Base-by-base conservation (phyloP, 2,888 invertebrate genomes). In the Apotomis turbidana region DNA sequence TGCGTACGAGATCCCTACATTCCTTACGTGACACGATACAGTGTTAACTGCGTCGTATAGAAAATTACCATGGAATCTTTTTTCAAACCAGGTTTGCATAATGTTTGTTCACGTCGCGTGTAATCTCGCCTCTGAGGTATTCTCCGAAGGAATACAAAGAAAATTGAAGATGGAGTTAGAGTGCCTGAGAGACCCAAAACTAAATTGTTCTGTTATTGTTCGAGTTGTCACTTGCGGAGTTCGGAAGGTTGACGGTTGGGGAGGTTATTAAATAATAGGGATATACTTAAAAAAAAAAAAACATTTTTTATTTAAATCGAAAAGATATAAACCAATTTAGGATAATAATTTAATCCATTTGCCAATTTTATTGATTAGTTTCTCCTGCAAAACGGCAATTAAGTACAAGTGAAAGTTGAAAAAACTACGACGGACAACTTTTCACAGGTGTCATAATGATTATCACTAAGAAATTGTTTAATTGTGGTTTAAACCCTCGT, bases 81-180 rank as follows among this genome's bases (percentile, higher is more conserved):
- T 68, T 72, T 58, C 46, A 54, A 72, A 72, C 68, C 57, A 36
- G 49, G 70, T 72, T 68, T 68, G 63, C 72, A 63, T 72, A 72
- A 72, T 68, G 54, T 72, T 68, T 59, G 68, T 62, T 59, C 72
- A 52, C 13, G 62, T 63, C 62, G 73, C 74, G 58, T 63, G 64
- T 66, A 73, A 76, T 67, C 49, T 46, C 57, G 71, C 61, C 71
- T 70, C 49, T 52, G n/a, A 51, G 51, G 69, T 70, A 74, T 76
- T 73, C 70, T 74, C 76, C 13, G 64, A 74, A 72, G 74, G 60
- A 64, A 72, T 68, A 67, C 62, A 68, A 74, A 74, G 76, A 63
- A 74, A 76, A 76, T 75, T 74, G 76, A 74, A 68, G 68, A 72
- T 66, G 70, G 71, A 75, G 74, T 74, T 69, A 64, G 64, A 71